Evolutionary conservation across 2,113 vertebrate species (phyloP), one percentile per base, ranked within the genome.

Genomic region (Actenoides hombroni): DNA sequence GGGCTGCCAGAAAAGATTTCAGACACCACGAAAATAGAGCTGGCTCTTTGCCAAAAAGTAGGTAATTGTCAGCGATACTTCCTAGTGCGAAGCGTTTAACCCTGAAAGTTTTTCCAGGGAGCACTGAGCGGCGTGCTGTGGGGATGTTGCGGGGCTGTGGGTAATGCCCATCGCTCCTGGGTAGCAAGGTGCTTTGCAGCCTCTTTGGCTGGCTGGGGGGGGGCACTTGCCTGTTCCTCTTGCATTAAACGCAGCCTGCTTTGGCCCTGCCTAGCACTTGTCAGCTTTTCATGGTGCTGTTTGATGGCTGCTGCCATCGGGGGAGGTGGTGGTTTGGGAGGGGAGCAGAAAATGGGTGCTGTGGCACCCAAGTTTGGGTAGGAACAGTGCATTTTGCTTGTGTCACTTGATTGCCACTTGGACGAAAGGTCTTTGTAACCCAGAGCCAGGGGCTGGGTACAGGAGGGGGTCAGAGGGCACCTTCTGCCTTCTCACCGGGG

Each of bases 341-440:
- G 7, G 49, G 44, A 33, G 80, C 44, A 25, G 88, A 5, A 11
- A 11, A 24, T 0, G 5, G 39, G 74, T 0, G 4, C 49, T 8
- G 61, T 51, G 7, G 56, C 35, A 4, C 0, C 40, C 33, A 1
- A 0, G 49, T 23, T 6, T 4, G 70, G 53, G 80, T 2, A 31
- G 39, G 42, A 35, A 7, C 5, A 0, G 3, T 0, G 10, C 3
- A 0, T 4, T 15, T 88, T 2, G 3, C 37, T 71, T 6, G 7
- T 28, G 46, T 20, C 46, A 20, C 42, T 42, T 16, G 42, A 42
- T 42, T 16, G 42, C 24, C 6, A 0, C 23, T 37, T 11, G 53
- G 18, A 53, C 24, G 24, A 28, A 29, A 35, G 11, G 19, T 7
- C 0, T 61, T n/a, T 29, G 78, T 29, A 40, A 17, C 26, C 20